Conservation (phyloP, 2,888 invertebrate genomes). For the Eurois occulta region DNA sequence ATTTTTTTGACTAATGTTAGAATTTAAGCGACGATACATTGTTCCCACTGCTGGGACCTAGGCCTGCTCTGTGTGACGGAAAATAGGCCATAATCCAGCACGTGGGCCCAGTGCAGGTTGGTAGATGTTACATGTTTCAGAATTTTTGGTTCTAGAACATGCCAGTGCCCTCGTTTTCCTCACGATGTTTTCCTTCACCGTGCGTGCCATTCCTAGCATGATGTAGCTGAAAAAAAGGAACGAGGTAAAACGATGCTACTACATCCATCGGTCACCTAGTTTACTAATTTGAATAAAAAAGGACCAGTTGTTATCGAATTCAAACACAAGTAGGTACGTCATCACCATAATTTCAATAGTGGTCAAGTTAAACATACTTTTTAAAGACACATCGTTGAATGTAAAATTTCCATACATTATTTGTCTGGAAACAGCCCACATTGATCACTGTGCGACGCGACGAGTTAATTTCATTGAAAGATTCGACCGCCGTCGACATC, state of each 20-base stretch:
- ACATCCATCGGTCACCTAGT: background rate
- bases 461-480: slow-evolving; percentile 54
- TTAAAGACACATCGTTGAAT: background rate
- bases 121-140: background rate
- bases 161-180: background rate
- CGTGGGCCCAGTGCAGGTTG: background rate
- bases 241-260: no score
- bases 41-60: background rate
- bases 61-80: background rate
- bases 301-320: background rate
- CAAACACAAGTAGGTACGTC: background rate
- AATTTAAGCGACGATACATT: no score
- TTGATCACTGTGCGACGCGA: slow-evolving; percentile 20
- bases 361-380: background rate
- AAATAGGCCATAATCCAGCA: background rate
- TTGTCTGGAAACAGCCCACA: background rate
- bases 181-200: background rate
- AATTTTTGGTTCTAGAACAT: no score
- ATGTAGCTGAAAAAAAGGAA: no score
- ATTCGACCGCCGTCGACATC: slow-evolving; percentile 50
- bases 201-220: background rate
- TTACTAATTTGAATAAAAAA: background rate
- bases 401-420: background rate
- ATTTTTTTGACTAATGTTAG: no score
- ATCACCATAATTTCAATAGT: no score